phyloP scores from a whole-genome alignment of 2,113 vertebrate genomes.

The Myiopsitta monachus region DNA sequence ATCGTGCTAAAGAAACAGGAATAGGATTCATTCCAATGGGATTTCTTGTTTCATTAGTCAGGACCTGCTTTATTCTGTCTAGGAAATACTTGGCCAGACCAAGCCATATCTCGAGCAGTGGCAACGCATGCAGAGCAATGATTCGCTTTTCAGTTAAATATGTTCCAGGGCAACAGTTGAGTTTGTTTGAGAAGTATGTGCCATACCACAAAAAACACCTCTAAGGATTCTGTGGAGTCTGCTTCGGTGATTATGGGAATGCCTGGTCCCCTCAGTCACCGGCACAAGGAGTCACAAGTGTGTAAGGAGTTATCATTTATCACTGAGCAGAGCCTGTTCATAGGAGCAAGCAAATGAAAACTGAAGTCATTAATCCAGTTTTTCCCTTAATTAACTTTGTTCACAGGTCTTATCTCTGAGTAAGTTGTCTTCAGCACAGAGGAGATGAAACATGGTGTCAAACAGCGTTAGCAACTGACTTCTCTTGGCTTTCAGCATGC shows the following conservation, averaged over 20 bases:
- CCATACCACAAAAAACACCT: neutral
- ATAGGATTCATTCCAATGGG: neutral
- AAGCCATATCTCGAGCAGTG: neutral
- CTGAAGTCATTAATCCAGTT: conserved; percentile 11
- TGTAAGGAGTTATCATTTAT: neutral
- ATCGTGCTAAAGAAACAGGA: neutral
- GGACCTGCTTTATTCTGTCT: neutral
- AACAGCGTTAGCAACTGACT: neutral
- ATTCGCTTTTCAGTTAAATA: neutral
- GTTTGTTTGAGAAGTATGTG: neutral
- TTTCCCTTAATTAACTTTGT: neutral
- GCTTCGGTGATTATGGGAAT: neutral
- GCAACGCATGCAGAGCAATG: neutral
- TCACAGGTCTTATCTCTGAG: neutral
- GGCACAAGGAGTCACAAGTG: neutral
- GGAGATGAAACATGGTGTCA: neutral
- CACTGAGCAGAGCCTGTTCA: neutral
- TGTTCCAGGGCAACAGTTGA: neutral
- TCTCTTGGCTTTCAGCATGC: neutral
- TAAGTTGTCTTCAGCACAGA: conserved; percentile 26
- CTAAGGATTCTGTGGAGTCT: neutral
- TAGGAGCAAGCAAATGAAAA: conserved; percentile 15
- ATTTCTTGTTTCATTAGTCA: neutral
- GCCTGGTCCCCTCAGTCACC: neutral
- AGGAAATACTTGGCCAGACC: neutral